These are phyloP conservation scores for Intellagama lesueurii DNA, from an alignment of 2,797 vertebrate species.

Conservation along the genomic window DNA sequence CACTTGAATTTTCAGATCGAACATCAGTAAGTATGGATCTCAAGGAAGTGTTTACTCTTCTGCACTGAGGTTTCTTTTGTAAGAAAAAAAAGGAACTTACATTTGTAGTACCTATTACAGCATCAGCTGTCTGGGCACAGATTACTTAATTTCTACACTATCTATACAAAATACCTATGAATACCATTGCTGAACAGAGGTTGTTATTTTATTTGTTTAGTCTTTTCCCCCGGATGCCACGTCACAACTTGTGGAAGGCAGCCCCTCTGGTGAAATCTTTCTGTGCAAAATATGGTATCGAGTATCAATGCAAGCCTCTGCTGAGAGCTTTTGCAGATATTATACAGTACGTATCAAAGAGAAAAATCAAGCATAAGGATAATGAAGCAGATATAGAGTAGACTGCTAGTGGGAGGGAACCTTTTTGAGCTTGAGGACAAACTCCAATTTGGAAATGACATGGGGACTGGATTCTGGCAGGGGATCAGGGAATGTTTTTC, in stretches of 20 bases:
- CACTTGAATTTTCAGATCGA: conserved; percentile 83
- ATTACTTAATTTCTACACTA: neutral
- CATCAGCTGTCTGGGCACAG: neutral
- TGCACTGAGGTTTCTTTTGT: neutral
- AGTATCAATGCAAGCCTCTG: conserved; percentile 79
- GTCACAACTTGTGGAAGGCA: conserved; percentile 82
- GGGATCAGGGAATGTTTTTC: too few relatives aligned
- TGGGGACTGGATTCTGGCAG: too few relatives aligned
- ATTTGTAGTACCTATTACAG: neutral
- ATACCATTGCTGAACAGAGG: accelerated
- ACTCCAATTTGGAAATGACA: too few relatives aligned
- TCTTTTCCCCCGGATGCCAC: conserved; percentile 80
- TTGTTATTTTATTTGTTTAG: conserved; percentile 58
- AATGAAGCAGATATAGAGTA: neutral
- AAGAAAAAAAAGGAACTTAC: too few relatives aligned
- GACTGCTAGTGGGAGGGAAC: neutral
- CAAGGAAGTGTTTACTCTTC: neutral
- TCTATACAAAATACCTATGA: neutral
- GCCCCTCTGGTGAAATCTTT: conserved; percentile 81
- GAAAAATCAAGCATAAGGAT: accelerated
- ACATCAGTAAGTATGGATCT: conserved; percentile 76
- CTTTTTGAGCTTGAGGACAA: too few relatives aligned
- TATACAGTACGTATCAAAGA: conserved; percentile 72
- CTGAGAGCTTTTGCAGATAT: conserved; percentile 79
- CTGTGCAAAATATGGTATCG: conserved; percentile 75